A percentile compares a stretch with the other conserved stretches of the same genome.
Evolutionary conservation across 2,113 vertebrate genomes (phyloP).

Genomic region (Protobothrops mucrosquamatus): DNA sequence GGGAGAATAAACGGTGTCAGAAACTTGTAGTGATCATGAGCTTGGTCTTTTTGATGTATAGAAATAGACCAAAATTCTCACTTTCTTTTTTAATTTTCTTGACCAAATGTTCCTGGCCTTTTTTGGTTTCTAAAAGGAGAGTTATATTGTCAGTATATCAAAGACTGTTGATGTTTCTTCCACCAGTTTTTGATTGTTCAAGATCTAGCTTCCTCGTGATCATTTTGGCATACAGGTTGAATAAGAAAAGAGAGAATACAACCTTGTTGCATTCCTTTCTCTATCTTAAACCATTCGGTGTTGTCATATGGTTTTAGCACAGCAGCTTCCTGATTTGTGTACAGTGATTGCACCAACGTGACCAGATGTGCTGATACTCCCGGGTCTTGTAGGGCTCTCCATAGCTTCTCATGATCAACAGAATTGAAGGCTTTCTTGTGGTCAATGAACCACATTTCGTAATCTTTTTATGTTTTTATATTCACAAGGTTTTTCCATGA

Average conservation of each 20-base stretch:
- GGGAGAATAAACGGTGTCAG: slow-evolving; percentile 48
- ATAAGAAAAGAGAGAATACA: background rate
- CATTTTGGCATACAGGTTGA: background rate
- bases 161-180: background rate
- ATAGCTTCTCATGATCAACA: background rate
- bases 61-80: background rate
- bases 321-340: background rate
- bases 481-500: background rate
- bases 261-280: background rate
- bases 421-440: background rate
- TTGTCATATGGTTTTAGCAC: background rate
- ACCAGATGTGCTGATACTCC: background rate
- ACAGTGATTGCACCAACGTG: background rate
- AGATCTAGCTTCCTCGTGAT: background rate
- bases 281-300: background rate
- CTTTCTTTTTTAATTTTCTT: background rate
- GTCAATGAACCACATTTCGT: background rate
- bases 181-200: background rate
- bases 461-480: background rate
- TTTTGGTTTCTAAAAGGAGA: background rate
- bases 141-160: background rate
- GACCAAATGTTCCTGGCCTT: background rate
- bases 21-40: slow-evolving; percentile 18
- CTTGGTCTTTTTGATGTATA: background rate
- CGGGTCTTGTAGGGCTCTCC: background rate